These are phyloP conservation scores for Dasysyrphus tricinctus DNA, from an alignment of 2,888 invertebrate genomes.

Conservation along the genomic window DNA sequence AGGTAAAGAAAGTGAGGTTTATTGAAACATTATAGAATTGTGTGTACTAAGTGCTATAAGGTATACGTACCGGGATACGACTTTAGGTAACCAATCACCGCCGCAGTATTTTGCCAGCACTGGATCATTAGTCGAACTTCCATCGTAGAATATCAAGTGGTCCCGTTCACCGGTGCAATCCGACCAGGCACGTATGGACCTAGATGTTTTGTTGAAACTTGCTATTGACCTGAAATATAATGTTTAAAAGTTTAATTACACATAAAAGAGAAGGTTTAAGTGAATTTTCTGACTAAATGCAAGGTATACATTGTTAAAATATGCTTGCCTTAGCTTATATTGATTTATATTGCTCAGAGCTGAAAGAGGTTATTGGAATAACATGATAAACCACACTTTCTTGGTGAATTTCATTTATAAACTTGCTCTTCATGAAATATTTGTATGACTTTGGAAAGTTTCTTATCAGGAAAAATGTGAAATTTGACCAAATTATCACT, in stretches of 20 bases:
- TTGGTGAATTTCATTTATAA: too few species aligned
- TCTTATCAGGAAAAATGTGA: too few species aligned
- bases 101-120: constrained; percentile 94
- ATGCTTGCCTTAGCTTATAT: too few species aligned
- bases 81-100: constrained; percentile 92
- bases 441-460: too few species aligned
- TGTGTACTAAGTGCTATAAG: constrained; percentile 31
- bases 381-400: too few species aligned
- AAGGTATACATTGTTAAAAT: too few species aligned
- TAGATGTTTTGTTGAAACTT: constrained; percentile 89
- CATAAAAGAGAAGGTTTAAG: constrained; percentile 19
- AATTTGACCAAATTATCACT: too few species aligned
- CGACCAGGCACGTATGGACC: constrained; percentile 90
- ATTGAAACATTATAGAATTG: constrained; percentile 66
- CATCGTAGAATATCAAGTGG: constrained; percentile 94
- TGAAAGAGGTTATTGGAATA: too few species aligned
- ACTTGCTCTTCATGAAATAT: too few species aligned
- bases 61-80: constrained; percentile 86
- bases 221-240: constrained; percentile 82
- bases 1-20: constrained; percentile 11
- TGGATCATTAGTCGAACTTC: constrained; percentile 91
- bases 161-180: constrained; percentile 93
- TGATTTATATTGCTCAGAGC: too few species aligned
- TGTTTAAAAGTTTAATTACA: constrained; percentile 70
- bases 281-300: too few species aligned